A percentile compares a stretch with the other conserved stretches of the same genome.
Conservation (phyloP, 1,140 invertebrate species). For the Drosophila burlai region DNA sequence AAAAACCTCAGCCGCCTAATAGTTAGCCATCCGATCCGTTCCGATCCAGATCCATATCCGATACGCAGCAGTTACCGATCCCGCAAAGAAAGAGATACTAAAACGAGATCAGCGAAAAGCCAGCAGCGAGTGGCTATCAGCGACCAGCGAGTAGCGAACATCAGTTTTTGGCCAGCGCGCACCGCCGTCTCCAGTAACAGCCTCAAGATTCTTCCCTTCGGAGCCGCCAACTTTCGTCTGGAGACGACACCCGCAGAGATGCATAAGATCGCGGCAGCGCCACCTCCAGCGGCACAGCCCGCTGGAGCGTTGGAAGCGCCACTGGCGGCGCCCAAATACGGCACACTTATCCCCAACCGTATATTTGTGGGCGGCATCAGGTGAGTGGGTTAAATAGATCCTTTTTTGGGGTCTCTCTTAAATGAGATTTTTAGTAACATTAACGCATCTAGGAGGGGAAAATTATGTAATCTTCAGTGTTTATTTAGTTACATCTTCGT, state of each 20-base stretch:
- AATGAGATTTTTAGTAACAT: too few relatives aligned
- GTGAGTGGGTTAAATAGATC: conserved; percentile 39
- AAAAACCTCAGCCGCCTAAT: conserved; percentile 27
- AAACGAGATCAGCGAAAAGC: background rate
- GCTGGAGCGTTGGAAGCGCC: conserved; percentile 84
- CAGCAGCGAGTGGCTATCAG: background rate
- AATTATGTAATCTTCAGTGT: background rate
- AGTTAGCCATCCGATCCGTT: conserved; percentile 24
- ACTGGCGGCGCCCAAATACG: conserved; percentile 90
- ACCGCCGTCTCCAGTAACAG: conserved; percentile 55
- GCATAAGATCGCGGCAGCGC: conserved; percentile 81
- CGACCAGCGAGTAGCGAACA: conserved; percentile 5
- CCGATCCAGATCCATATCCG: conserved; percentile 13
- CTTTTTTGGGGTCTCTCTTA: background rate
- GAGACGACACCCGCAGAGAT: conserved; percentile 80
- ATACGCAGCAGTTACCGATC: background rate
- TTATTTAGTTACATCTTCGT: background rate
- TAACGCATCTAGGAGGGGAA: too few relatives aligned
- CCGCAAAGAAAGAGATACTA: background rate
- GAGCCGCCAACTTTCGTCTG: conserved; percentile 83
- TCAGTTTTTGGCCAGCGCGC: conserved; percentile 43
- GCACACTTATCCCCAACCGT: conserved; percentile 95
- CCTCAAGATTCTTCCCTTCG: conserved; percentile 84
- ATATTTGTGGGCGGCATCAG: conserved; percentile 90
- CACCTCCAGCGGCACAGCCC: conserved; percentile 68